Evolutionary conservation across 2,888 invertebrate genomes (phyloP), one percentile per base, ranked within the genome.

Genomic region (Cryptophagus acutangulus): DNA sequence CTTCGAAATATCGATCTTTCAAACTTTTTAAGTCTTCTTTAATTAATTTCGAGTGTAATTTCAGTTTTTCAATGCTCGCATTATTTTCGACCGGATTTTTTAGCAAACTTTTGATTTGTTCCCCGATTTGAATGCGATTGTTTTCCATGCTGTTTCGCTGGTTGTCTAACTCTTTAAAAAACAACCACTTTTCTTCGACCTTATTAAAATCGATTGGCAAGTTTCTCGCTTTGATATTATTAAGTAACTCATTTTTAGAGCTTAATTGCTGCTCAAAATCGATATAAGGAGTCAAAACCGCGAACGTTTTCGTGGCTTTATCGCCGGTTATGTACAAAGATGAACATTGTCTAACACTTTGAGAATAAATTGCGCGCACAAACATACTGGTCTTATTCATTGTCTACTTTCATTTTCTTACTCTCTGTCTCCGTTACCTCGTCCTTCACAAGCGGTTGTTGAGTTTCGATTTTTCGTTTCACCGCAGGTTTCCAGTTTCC

Each of bases 401-500:
- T 57, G 34, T 65, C 63, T 48, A 68, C 71, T 52, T 70, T 73
- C 61, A 70, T 61, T 39, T 57, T 56, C 47, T 71, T 71, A 25
- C 63, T 67, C 34, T 59, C 61, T 46, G 67, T 69, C 8, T 36
- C 40, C 35, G 43, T n/a, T n/a, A n/a, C n/a, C 18, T 45, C 43
- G 28, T 40, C 45, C 36, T 46, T 46, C 16, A 54, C 53, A 13
- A 15, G 15, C 16, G 45, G 45, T 31, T 57, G 71, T 63, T 86
- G 82, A 0, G 87, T 84, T 55, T 78, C 75, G 41, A 89, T 82
- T 64, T 81, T 81, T 36, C 90, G 74, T 65, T 84, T 86, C 45
- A 72, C 71, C 0, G 93, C 80, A 38, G 75, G 65, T 49, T 81
- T 73, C 65, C 83, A 95, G 54, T 73, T 90, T 8, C 91, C 90